These are phyloP conservation scores for Napeogenes sylphis DNA, from an alignment of 2,888 invertebrate species.

Conservation along the genomic window DNA sequence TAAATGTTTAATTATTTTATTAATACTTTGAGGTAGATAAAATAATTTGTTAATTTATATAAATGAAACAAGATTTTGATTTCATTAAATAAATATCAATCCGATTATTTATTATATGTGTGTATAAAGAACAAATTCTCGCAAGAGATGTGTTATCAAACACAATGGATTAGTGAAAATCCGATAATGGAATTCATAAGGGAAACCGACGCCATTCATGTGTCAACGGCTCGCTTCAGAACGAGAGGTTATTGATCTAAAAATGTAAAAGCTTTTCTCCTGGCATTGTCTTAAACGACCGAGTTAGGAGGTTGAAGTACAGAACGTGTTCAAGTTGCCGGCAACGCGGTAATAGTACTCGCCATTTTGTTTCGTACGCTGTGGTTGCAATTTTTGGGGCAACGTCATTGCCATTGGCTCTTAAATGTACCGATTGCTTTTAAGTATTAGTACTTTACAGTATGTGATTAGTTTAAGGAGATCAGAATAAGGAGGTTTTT, in stretches of 20 bases:
- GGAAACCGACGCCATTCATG: constrained; percentile 52
- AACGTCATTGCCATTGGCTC: not conserved
- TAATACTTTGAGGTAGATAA: not conserved
- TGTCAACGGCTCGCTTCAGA: constrained; percentile 59
- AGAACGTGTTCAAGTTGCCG: constrained; percentile 67
- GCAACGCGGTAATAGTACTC: constrained; percentile 33
- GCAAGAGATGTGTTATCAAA: constrained; percentile 3
- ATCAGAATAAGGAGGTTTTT: too few relatives aligned
- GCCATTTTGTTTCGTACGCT: constrained; percentile 45
- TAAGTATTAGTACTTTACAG: too few relatives aligned
- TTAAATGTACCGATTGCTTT: too few relatives aligned
- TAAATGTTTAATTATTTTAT: constrained; percentile 14
- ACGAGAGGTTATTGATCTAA: constrained; percentile 42
- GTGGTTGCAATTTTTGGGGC: constrained; percentile 25
- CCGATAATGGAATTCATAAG: constrained; percentile 50
- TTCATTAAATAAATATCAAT: too few relatives aligned
- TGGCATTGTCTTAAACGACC: constrained; percentile 62
- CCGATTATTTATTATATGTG: too few relatives aligned
- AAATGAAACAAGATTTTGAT: too few relatives aligned
- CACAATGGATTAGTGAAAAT: constrained; percentile 34
- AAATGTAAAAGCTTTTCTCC: constrained; percentile 62
- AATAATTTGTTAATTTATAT: too few relatives aligned
- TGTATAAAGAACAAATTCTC: too few relatives aligned
- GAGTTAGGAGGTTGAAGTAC: constrained; percentile 35
- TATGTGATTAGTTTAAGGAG: too few relatives aligned